Conservation (phyloP, 2,888 invertebrate genomes). For the Euclidia mi region DNA sequence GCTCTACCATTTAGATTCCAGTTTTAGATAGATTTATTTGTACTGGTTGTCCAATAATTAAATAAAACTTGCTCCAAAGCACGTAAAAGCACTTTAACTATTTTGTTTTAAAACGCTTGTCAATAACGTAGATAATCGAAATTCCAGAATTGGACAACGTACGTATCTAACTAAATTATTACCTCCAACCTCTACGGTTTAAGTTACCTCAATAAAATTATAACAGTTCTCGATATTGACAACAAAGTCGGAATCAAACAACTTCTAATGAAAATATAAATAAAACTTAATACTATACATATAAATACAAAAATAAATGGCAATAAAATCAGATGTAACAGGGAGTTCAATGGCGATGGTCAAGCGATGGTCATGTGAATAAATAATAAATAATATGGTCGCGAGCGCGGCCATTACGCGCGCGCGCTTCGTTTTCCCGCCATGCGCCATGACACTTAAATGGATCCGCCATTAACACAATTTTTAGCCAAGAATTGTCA, state of each 20-base stretch:
- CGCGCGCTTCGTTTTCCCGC: constrained; percentile 9
- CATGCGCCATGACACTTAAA: constrained; percentile 3
- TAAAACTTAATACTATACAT: constrained; percentile 7
- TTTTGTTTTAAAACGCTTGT: constrained; percentile 33
- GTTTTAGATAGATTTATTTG: constrained; percentile 46
- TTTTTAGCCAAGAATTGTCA: constrained; percentile 46
- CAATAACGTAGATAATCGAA: constrained; percentile 36
- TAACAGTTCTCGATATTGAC: neutral
- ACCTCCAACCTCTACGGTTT: neutral
- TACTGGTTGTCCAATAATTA: constrained; percentile 39
- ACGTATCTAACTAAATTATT: constrained; percentile 10
- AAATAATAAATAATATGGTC: constrained; percentile 59
- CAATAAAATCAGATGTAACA: constrained; percentile 41
- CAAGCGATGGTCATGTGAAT: constrained; percentile 40
- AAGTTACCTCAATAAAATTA: constrained; percentile 1
- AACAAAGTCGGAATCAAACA: neutral
- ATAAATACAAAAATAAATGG: constrained; percentile 33
- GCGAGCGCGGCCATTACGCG: constrained; percentile 26
- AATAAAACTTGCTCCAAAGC: constrained; percentile 36
- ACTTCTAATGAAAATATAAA: neutral
- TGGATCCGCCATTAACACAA: constrained; percentile 52
- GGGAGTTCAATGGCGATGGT: constrained; percentile 50
- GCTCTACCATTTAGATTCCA: constrained; percentile 40
- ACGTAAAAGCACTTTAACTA: constrained; percentile 41
- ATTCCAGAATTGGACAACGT: constrained; percentile 19